Base-by-base conservation (phyloP, 2,888 invertebrate species). In the Megastigmus dorsalis region DNA sequence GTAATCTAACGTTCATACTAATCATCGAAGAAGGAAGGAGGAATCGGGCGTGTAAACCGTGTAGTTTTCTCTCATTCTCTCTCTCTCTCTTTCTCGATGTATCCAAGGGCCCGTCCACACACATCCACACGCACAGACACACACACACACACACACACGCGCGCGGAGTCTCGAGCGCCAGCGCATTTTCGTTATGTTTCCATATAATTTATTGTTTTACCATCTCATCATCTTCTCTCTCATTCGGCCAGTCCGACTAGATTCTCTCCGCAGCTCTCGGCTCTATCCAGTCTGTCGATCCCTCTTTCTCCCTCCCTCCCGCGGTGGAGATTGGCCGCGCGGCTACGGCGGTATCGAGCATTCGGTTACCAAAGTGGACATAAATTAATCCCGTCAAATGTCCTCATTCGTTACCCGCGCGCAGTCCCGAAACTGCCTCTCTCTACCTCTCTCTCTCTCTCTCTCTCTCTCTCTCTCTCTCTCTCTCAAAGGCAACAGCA, bases 381-480 rank as follows among this genome's bases (percentile, higher is more conserved):
- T 86, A 86, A 86, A 86, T 86, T 86, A 86, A 86, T 86, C 83
- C 85, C 85, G 83, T 86, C 84, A 84, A 86, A 85, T 82, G 84
- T 86, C 85, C 84, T 84, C 84, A 82, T 85, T 85, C 84, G 85
- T 86, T 84, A 84, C 77, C 69, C 77, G n/a, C 43, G 15, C 72
- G n/a, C 71, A 71, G 77, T 80, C 77, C 79, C 79, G 76, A 78
- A 59, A 65, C 66, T 77, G 68, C 68, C 65, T 66, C 50, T 59
- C 36, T 57, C 45, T 41, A 28, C 54, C 54, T 23, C 41, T 41
- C 41, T 63, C 50, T 52, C 65, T 23, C 50, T 23, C 57, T 60
- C 62, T 54, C 57, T 52, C 68, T 9, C 54, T 45, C 41, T 41
- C 41, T 63, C 50, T 52, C 65, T 23, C 50, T 23, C 57, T 60